Evolutionary conservation across 2,888 invertebrate species (phyloP).

Genomic region (Calliopum simillimum): DNA sequence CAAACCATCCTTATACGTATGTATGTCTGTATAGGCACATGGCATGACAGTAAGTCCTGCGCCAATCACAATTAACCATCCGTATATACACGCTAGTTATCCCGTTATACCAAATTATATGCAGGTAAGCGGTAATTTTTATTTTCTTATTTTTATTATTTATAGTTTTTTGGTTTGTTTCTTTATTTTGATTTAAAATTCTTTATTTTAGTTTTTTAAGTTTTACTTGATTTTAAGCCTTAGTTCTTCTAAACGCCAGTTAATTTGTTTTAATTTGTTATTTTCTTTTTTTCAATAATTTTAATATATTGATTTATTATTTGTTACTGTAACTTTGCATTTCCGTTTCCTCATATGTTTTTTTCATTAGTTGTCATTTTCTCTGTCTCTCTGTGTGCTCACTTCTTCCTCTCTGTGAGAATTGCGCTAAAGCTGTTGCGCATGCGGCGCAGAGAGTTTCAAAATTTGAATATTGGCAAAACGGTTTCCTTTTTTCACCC

Average conservation of each 20-base stretch:
- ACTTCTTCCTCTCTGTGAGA: background rate
- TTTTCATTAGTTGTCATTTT: constrained; percentile 29
- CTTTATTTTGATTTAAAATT: background rate
- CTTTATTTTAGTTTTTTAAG: constrained; percentile 5
- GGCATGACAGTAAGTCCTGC: constrained; percentile 69
- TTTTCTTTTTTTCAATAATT: constrained; percentile 20
- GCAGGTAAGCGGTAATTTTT: constrained; percentile 64
- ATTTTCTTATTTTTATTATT: constrained; percentile 39
- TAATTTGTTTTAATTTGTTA: background rate
- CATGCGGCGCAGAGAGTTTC: background rate
- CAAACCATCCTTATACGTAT: constrained; percentile 45
- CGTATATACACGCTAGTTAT: constrained; percentile 69
- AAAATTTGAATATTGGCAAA: constrained; percentile 17
- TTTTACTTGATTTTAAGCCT: constrained; percentile 32
- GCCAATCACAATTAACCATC: constrained; percentile 69
- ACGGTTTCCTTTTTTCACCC: background rate
- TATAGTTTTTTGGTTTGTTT: constrained; percentile 35
- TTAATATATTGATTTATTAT: constrained; percentile 18
- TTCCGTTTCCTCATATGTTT: constrained; percentile 22
- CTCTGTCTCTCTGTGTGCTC: background rate
- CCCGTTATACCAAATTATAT: constrained; percentile 69
- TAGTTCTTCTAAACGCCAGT: background rate
- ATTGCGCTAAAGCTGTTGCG: constrained; percentile 7
- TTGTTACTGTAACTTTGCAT: background rate
- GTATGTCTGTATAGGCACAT: constrained; percentile 63